Evolutionary conservation across 2,888 invertebrate genomes (phyloP).

Genomic region (Syritta pipiens): DNA sequence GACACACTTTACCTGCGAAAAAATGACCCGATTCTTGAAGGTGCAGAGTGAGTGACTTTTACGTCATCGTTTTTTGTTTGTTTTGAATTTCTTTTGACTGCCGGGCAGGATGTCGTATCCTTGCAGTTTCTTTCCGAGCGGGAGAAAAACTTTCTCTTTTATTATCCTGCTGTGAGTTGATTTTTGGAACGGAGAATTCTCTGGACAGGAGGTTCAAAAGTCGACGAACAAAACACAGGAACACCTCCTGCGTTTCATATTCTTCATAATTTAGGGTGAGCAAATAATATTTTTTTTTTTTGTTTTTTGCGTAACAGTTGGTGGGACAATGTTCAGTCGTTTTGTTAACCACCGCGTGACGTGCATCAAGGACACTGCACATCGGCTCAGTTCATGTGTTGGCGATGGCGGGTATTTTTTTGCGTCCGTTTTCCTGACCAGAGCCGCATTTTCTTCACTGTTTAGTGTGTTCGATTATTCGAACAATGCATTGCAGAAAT

Average conservation of each 20-base stretch:
- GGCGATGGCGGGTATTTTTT: not conserved
- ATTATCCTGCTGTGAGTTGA: slow-evolving; percentile 62
- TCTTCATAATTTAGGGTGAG: slow-evolving; percentile 34
- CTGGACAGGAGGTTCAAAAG: slow-evolving; percentile 27
- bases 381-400: too few relatives aligned
- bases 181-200: slow-evolving; percentile 31
- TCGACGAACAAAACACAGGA: slow-evolving; percentile 22
- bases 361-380: slow-evolving; percentile 24
- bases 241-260: slow-evolving; percentile 24
- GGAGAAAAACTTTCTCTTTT: slow-evolving; percentile 67
- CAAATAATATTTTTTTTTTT: slow-evolving; percentile 11
- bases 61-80: slow-evolving; percentile 38
- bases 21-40: slow-evolving; percentile 51
- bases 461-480: slow-evolving; percentile 34
- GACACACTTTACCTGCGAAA: slow-evolving; percentile 56
- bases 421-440: too few relatives aligned
- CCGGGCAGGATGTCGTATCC: slow-evolving; percentile 8
- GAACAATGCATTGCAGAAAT: slow-evolving; percentile 34
- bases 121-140: slow-evolving; percentile 5
- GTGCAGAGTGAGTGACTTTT: slow-evolving; percentile 15
- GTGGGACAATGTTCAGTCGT: not conserved
- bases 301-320: slow-evolving; percentile 50
- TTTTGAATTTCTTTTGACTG: slow-evolving; percentile 4
- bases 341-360: too few relatives aligned
- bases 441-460: slow-evolving; percentile 9